phyloP scores from a whole-genome alignment of 2,113 vertebrate species.

The Cranoglanis bouderius region DNA sequence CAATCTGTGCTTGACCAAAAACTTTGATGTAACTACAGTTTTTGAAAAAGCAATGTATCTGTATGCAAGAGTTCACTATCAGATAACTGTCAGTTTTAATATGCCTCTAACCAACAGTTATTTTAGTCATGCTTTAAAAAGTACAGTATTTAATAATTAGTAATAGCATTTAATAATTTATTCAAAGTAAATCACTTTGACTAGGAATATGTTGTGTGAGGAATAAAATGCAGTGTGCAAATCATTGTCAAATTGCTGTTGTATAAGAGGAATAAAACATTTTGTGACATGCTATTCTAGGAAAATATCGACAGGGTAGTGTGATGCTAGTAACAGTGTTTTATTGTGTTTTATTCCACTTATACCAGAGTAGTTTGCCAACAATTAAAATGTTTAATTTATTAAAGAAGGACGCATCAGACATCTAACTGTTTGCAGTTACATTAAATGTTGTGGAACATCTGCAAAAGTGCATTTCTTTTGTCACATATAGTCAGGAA shows the following conservation, averaged over 20 bases:
- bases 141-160: too few species aligned
- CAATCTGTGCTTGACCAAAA: neutral
- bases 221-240: too few species aligned
- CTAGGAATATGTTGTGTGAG: too few species aligned
- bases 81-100: slow-evolving; percentile 5
- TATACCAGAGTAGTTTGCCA: neutral
- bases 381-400: too few species aligned
- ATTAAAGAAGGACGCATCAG: neutral
- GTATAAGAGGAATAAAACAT: neutral
- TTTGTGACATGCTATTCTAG: neutral
- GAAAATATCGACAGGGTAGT: neutral
- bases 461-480: too few species aligned
- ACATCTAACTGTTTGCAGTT: neutral
- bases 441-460: neutral
- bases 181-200: neutral
- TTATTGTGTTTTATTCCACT: neutral
- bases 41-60: slow-evolving; percentile 19
- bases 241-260: neutral
- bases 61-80: slow-evolving; percentile 13
- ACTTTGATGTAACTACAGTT: neutral
- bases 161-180: slow-evolving; percentile 41
- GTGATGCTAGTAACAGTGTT: neutral
- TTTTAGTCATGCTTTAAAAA: slow-evolving; percentile 48
- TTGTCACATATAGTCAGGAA: too few species aligned
- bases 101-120: slow-evolving; percentile 24